phyloP scores from a whole-genome alignment of 1,140 invertebrate species.

The Macrosteles quadrilineatus region DNA sequence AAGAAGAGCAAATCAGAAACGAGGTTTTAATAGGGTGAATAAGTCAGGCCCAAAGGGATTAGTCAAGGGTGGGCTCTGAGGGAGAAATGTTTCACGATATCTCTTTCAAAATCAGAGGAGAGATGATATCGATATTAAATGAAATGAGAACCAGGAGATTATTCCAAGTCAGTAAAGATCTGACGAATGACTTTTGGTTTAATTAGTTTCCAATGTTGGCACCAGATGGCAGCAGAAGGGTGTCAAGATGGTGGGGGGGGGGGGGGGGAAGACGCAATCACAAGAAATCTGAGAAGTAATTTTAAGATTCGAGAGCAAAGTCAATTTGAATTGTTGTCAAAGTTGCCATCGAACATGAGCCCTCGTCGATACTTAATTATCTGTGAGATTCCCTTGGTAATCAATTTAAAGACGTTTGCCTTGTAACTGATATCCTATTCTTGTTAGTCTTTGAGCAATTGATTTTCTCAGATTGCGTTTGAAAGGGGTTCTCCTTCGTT shows the following conservation, averaged over 20 bases:
- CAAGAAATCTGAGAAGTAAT: neutral
- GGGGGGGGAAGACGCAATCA: neutral
- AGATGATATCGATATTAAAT: constrained; percentile 1
- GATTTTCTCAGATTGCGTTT: too few species aligned
- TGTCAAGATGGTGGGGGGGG: neutral
- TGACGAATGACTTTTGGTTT: constrained; percentile 21
- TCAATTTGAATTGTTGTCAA: constrained; percentile 14
- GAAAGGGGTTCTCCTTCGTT: too few species aligned
- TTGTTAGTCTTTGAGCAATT: neutral
- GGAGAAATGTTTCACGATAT: neutral
- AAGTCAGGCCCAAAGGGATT: neutral
- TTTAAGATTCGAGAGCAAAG: constrained; percentile 14
- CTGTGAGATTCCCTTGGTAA: neutral
- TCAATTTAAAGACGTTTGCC: constrained; percentile 4
- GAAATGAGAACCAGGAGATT: constrained; percentile 7
- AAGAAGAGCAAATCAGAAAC: too few species aligned
- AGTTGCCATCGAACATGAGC: neutral
- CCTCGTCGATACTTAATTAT: constrained; percentile 14
- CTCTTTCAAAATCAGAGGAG: neutral
- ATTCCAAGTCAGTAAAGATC: constrained; percentile 15
- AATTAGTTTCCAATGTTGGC: constrained; percentile 20
- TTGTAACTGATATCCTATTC: constrained; percentile 9
- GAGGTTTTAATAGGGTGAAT: constrained; percentile 5
- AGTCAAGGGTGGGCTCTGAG: neutral
- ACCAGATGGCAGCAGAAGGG: constrained; percentile 11